Conservation (phyloP, 1,140 invertebrate genomes). For the Drusus annulatus region DNA sequence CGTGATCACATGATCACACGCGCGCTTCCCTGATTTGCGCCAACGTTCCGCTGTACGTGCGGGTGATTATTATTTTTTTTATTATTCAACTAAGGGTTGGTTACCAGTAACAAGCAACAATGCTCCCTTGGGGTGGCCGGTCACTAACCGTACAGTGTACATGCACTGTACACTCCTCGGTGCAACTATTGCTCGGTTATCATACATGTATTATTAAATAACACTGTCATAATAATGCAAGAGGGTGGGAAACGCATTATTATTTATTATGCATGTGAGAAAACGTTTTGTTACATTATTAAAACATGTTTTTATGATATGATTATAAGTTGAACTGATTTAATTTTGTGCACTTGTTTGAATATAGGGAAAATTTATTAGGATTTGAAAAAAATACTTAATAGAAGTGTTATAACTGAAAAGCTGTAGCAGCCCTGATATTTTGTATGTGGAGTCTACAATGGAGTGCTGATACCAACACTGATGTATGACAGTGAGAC, state of each 20-base stretch:
- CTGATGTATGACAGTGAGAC: too few species aligned
- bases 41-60: not conserved
- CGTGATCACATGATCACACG: not conserved
- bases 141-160: not conserved
- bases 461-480: too few species aligned
- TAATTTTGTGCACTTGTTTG: too few species aligned
- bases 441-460: too few species aligned
- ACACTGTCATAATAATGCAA: not conserved
- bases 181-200: not conserved
- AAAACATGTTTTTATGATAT: not conserved
- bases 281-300: constrained; percentile 1
- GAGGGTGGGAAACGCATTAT: not conserved
- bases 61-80: constrained; percentile 19
- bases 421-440: too few species aligned
- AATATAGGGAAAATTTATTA: too few species aligned
- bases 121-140: constrained; percentile 1
- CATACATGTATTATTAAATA: not conserved
- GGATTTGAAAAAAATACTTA: too few species aligned
- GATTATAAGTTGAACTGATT: too few species aligned
- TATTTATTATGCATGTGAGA: not conserved
- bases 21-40: constrained; percentile 12
- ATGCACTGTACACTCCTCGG: too few species aligned
- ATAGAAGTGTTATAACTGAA: too few species aligned
- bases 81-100: constrained; percentile 3
- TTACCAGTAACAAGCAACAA: not conserved